These are phyloP conservation scores for Xerus rutilus DNA, from an alignment of 2,797 vertebrate genomes.

Conservation along the genomic window DNA sequence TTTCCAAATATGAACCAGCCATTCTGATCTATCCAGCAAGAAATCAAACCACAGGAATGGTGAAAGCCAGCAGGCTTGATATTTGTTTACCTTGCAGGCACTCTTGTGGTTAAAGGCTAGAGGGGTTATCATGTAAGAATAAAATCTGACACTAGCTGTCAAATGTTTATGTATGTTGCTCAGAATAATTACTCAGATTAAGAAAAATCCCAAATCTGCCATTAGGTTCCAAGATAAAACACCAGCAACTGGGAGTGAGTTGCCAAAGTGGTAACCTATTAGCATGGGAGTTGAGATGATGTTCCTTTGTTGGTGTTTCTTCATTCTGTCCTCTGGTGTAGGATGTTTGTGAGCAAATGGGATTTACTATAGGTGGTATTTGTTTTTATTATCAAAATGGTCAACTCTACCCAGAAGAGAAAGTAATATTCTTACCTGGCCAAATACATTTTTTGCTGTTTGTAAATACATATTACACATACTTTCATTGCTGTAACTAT, in stretches of 20 bases:
- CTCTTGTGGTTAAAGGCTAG: constrained; percentile 30
- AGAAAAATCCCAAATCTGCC: constrained; percentile 38
- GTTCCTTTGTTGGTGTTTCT: neutral
- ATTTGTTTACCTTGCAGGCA: neutral
- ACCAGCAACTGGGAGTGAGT: neutral
- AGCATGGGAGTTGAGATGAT: neutral
- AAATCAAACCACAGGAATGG: neutral
- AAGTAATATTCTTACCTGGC: neutral
- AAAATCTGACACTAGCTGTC: neutral
- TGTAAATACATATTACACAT: neutral
- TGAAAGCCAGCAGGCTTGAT: neutral
- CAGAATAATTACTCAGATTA: constrained; percentile 15
- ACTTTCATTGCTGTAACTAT: constrained; percentile 11
- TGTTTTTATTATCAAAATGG: neutral
- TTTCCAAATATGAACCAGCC: neutral
- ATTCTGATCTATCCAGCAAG: constrained; percentile 6
- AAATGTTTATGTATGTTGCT: constrained; percentile 15
- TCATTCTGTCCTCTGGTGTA: neutral
- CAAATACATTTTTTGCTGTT: constrained; percentile 30
- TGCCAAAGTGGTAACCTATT: neutral
- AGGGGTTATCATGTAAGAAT: constrained; percentile 12
- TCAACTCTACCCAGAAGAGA: neutral
- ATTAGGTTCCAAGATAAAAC: neutral
- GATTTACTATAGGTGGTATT: neutral
- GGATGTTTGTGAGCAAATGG: neutral